A percentile compares a stretch with the other conserved stretches of the same genome.
These are phyloP conservation scores for Pica pica DNA, from an alignment of 2,113 vertebrate species.

Conservation along the genomic window DNA sequence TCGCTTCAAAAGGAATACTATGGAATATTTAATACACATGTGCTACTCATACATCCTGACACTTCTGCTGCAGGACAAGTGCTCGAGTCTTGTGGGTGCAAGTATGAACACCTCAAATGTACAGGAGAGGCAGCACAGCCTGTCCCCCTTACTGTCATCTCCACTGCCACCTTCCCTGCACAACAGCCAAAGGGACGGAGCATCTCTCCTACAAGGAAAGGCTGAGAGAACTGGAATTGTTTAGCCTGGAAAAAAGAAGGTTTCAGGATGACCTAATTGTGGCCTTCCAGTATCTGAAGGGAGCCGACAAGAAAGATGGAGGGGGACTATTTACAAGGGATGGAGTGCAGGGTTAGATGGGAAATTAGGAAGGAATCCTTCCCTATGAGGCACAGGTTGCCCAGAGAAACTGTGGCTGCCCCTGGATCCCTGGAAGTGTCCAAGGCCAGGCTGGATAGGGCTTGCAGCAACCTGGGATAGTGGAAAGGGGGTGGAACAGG, in stretches of 20 bases:
- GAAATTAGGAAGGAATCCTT: neutral
- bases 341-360: neutral
- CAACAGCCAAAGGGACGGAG: neutral
- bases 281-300: neutral
- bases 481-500: neutral
- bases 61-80: neutral
- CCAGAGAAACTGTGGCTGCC: neutral
- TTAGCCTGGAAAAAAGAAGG: neutral
- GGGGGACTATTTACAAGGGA: neutral
- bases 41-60: neutral
- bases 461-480: accelerated
- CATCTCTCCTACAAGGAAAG: neutral
- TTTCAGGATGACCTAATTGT: neutral
- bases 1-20: neutral
- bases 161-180: neutral
- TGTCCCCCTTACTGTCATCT: neutral
- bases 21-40: accelerated
- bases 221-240: neutral
- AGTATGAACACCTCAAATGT: neutral
- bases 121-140: neutral
- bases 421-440: accelerated
- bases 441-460: neutral
- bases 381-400: accelerated
- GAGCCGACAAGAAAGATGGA: neutral
- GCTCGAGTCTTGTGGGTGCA: neutral